Conservation (phyloP, 2,888 invertebrate species). For the Andrena chrysosceles region DNA sequence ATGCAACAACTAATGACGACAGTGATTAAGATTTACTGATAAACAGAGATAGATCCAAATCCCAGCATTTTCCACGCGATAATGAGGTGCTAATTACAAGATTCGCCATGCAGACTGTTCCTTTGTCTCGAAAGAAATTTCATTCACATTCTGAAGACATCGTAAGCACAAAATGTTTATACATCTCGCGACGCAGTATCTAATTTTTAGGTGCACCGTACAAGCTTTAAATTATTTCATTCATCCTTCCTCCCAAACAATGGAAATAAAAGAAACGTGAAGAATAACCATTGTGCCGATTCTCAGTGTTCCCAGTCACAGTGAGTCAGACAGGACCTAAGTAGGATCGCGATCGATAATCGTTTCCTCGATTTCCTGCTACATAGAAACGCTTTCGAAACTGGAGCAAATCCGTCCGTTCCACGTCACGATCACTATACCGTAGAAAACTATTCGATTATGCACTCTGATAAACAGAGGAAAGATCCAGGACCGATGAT, state of each 20-base stretch:
- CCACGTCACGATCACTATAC: slow-evolving; percentile 37
- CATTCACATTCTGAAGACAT: background rate
- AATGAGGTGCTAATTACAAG: slow-evolving; percentile 18
- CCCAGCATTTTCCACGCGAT: background rate
- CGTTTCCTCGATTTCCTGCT: slow-evolving; percentile 48
- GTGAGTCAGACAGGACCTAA: slow-evolving; percentile 43
- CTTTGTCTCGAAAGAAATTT: background rate
- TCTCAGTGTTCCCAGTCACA: slow-evolving; percentile 19
- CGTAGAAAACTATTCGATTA: slow-evolving; percentile 24
- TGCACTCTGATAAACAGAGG: background rate
- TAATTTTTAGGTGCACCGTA: background rate
- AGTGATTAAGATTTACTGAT: slow-evolving; percentile 27
- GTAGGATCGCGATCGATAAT: slow-evolving; percentile 57
- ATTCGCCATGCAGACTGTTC: background rate
- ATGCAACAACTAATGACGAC: slow-evolving; percentile 14
- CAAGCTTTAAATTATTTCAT: background rate
- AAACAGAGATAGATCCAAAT: background rate
- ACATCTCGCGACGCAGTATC: background rate
- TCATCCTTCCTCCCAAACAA: background rate
- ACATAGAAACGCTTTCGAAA: slow-evolving; percentile 54
- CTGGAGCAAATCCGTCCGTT: slow-evolving; percentile 34
- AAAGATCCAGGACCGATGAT: background rate
- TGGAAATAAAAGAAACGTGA: background rate
- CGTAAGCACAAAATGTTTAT: background rate
- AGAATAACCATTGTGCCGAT: background rate